Evolutionary conservation across 2,113 vertebrate species (phyloP).

Genomic region (Pluvialis apricaria): DNA sequence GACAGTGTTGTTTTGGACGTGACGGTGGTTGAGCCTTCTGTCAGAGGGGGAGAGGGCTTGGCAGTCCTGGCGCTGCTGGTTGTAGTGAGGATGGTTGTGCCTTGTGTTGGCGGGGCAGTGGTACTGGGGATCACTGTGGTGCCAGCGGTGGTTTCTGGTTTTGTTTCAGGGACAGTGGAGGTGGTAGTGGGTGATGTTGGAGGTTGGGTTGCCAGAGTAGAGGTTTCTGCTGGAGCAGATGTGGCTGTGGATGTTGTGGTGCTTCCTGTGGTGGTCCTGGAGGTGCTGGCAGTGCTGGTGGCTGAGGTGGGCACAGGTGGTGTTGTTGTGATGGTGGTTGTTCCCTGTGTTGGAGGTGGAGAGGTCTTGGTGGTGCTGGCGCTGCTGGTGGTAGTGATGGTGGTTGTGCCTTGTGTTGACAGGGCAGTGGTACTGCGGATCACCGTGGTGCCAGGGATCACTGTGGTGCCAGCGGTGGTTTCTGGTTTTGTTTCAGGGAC

Average conservation of each 20-base stretch:
- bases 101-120: not conserved
- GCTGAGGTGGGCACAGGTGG: not conserved
- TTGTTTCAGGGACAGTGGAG: not conserved
- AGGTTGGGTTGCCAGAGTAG: rapidly evolving
- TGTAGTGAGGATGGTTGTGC: not conserved
- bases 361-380: too few species aligned
- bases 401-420: not conserved
- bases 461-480: too few species aligned
- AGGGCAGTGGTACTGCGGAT: too few species aligned
- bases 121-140: too few species aligned
- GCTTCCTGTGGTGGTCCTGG: rapidly evolving
- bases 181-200: not conserved
- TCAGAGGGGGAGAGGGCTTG: too few species aligned
- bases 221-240: rapidly evolving
- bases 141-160: not conserved
- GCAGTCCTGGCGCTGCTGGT: too few species aligned
- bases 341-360: not conserved
- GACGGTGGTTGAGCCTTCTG: not conserved
- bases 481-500: too few species aligned
- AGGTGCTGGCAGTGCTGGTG: not conserved
- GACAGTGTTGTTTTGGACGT: not conserved
- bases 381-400: not conserved
- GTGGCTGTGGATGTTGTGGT: rapidly evolving
- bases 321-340: not conserved
- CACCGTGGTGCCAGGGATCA: too few species aligned